Evolutionary conservation across 2,888 invertebrate species (phyloP).

Genomic region (Plagodis dolabraria): DNA sequence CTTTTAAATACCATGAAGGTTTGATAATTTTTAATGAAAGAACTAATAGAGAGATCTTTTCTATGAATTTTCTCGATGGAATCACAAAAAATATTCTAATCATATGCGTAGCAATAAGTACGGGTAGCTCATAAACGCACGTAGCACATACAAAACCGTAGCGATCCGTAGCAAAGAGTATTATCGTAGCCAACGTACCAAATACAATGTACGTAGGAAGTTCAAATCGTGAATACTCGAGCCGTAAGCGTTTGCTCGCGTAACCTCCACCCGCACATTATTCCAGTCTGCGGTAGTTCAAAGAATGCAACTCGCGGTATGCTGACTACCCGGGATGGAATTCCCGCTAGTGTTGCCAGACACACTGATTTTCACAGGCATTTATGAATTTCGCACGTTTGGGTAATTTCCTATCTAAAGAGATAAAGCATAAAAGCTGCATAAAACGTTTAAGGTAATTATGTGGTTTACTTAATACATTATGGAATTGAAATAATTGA

Average conservation of each 20-base stretch:
- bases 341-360: conserved; percentile 4
- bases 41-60: too few relatives aligned
- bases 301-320: conserved; percentile 20
- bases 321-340: conserved; percentile 6
- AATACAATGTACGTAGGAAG: conserved; percentile 12
- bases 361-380: background rate
- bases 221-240: conserved; percentile 8
- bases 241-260: conserved; percentile 12
- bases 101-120: background rate
- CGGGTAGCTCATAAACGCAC: conserved; percentile 5
- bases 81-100: too few relatives aligned
- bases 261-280: conserved; percentile 7
- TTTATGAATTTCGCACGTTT: too few relatives aligned
- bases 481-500: too few relatives aligned
- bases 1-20: too few relatives aligned
- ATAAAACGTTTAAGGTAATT: too few relatives aligned
- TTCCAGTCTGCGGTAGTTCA: conserved; percentile 14
- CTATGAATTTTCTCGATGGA: too few relatives aligned
- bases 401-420: too few relatives aligned
- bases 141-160: conserved; percentile 9
- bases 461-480: too few relatives aligned
- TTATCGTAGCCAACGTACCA: conserved; percentile 1
- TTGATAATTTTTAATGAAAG: too few relatives aligned
- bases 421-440: too few relatives aligned
- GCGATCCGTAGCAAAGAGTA: conserved; percentile 5